Percentiles rank a stretch among this genome's conserved stretches.
These are phyloP conservation scores for Leptobrachium leishanense DNA, from an alignment of 2,113 vertebrate genomes.

Conservation along the genomic window DNA sequence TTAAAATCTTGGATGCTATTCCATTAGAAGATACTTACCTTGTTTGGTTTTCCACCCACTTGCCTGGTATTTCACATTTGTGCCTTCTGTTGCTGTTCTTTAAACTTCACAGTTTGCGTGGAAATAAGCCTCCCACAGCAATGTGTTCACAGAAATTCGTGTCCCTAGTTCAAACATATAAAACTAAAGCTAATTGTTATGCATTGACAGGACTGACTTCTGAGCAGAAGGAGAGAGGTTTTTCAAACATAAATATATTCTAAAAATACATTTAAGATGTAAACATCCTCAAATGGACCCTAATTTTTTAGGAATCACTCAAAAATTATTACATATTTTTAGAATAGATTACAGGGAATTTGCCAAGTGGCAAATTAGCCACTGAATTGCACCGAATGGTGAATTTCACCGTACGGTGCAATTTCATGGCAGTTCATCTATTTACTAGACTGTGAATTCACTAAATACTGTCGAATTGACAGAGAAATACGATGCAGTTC, in stretches of 20 bases:
- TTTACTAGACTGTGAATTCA: too few species aligned
- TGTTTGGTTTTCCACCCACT: slow-evolving; percentile 12
- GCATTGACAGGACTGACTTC: background rate
- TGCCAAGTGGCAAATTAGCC: too few species aligned
- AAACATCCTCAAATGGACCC: too few species aligned
- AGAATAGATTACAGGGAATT: too few species aligned
- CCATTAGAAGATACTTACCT: background rate
- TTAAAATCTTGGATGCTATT: background rate
- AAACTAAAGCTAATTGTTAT: slow-evolving; percentile 6
- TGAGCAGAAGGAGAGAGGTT: background rate
- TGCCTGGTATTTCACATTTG: slow-evolving; percentile 8
- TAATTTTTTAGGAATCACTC: too few species aligned
- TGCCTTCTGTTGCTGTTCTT: slow-evolving; percentile 33
- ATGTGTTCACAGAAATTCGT: slow-evolving; percentile 10
- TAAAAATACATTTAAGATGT: too few species aligned
- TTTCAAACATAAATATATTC: background rate
- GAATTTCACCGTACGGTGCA: too few species aligned
- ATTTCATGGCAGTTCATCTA: too few species aligned
- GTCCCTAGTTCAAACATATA: slow-evolving; percentile 13
- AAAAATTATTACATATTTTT: too few species aligned
- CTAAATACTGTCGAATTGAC: too few species aligned
- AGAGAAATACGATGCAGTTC: too few species aligned
- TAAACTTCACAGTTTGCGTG: slow-evolving; percentile 28
- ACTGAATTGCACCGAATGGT: too few species aligned
- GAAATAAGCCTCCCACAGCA: slow-evolving; percentile 30